Base-by-base conservation (phyloP, 1,140 invertebrate species). In the Marisa cornuarietis region DNA sequence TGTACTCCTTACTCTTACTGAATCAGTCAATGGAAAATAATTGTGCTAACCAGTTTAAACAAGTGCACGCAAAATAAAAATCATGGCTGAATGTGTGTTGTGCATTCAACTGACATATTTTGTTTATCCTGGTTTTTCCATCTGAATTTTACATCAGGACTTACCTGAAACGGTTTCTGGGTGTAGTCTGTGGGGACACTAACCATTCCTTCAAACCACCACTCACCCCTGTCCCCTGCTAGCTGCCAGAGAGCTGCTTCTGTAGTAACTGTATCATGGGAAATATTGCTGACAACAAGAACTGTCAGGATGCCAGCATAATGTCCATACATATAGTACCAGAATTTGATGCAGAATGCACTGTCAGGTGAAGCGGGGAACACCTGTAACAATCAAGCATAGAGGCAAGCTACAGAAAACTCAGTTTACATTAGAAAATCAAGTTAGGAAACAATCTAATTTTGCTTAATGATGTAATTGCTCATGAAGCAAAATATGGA, bases 251-350 rank as follows among this genome's bases (percentile, higher is more conserved):
- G 62, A 26, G 80, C 76, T 18, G 87, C 85, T 69, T 88, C 86
- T 18, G 84, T 83, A 4, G 85, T 79, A 14, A 83, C 62, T 9
- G 78, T 65, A 65, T 83, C 80, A 10, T 79, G 65, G 31, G 85
- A 83, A 16, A 78, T 72, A 72, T 88, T 88, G 7, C 78, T 79
- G 8, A 83, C 63, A 16, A 88, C 76, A 62, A 85, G 82, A 0
- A 85, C 82, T 54, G 78, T 73, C 4, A 88, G 83, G 7, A 82
- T 81, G n/a, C 88, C 88, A 71, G 88, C 84, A 24, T 79, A 71
- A 42, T 63, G 26, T 1, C 89, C 90, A 82, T 85, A 88, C 88
- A 91, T 90, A 83, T 90, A 85, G 82, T 89, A 90, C 82, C 84
- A 90, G 83, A 87, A 88, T n/a, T 82, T 78, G 49, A 89, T 71